Evolutionary conservation across 64 coral and sea anemone genomes (phyloP), one percentile per base, ranked within the genome.

Genomic region (Stichodactyla helianthus): DNA sequence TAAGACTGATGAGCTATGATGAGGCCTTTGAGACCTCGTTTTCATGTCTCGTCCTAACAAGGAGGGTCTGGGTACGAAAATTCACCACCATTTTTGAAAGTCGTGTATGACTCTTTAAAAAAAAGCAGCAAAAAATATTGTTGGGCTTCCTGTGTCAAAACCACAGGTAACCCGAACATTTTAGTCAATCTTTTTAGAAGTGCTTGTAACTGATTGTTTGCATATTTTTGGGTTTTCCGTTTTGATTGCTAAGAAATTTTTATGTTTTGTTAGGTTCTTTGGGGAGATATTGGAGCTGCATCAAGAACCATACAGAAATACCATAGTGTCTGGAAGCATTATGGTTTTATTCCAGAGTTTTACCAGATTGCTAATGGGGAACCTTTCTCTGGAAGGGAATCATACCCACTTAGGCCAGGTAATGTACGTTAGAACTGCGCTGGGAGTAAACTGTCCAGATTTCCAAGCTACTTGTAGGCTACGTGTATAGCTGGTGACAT

Each of bases 271-370:
- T 0, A 99, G 97, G 91, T 92, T 50, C 28, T 99, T 17, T 95
- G 88, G 87, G 97, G 97, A 7, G 97, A 99, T 52, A 94, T 99
- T 59, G 97, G 97, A 10, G 58, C 93, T 71, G 97, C 97, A 60
- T 99, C 97, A 52, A 85, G 90, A 27, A 99, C 97, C 50, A 87
- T 99, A 60, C 80, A 95, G 82, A 92, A 91, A 51, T 99, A 99
- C 71, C 97, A 99, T 52, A 86, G 93, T 88, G 97, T 99, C 26
- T 99, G 97, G 97, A 84, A 64, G 52, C 90, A 99, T 52, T 95
- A 93, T 95, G 97, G 97, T 19, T 99, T 99, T n/a, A 95, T 94
- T 82, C 97, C 97, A 14, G 97, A 99, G 77, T 99, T 99, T 64
- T 99, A 90, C 82, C 97, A 99, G 79, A 99, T 99, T 88, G 88